These are phyloP conservation scores for Copidosoma aretas DNA, from an alignment of 2,888 invertebrate genomes.

Conservation along the genomic window DNA sequence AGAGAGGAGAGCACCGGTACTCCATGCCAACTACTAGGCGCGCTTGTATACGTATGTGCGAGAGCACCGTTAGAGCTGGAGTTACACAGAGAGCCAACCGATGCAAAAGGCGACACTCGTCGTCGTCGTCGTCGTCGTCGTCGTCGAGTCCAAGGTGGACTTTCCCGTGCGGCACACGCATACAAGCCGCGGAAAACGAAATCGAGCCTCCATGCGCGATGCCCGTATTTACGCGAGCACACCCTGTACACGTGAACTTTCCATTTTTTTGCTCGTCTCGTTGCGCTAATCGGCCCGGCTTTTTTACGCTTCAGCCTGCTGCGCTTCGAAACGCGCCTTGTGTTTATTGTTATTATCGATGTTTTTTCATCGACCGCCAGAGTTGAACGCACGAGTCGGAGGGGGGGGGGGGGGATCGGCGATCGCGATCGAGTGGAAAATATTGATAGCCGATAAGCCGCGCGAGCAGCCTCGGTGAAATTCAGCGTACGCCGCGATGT, in stretches of 20 bases:
- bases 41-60: not conserved
- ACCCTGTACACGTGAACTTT: conserved; percentile 16
- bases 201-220: conserved; percentile 8
- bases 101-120: not conserved
- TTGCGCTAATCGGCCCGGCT: not conserved
- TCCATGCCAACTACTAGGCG: not conserved
- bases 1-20: not conserved
- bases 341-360: not conserved
- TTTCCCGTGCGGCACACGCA: conserved; percentile 10
- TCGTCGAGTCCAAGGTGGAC: not conserved
- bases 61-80: conserved; percentile 14
- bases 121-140: no score
- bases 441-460: not conserved
- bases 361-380: not conserved
- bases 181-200: conserved; percentile 32
- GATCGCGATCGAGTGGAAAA: not conserved
- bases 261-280: not conserved
- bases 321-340: not conserved
- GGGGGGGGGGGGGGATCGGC: no score
- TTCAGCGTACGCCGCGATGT: no score
- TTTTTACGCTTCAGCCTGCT: not conserved
- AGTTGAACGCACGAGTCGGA: no score
- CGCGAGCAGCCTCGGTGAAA: not conserved
- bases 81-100: not conserved
- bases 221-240: no score